Conservation (phyloP, 2,797 vertebrate genomes). For the Chaetodon trifasciatus region DNA sequence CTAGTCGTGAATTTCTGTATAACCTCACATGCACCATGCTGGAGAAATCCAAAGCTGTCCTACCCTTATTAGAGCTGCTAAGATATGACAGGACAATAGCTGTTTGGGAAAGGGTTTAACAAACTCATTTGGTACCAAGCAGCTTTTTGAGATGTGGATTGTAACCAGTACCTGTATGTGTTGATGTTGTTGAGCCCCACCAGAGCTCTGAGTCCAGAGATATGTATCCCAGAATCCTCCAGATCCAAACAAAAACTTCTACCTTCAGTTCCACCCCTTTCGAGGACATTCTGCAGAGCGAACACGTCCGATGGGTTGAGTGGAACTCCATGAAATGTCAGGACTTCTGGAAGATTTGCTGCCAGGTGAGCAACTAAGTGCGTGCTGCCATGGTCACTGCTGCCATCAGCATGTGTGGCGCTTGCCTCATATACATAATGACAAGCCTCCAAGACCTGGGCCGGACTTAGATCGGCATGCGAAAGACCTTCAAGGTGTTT, state of each 20-base stretch:
- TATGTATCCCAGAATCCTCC: constrained; percentile 85
- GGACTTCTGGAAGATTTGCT: constrained; percentile 79
- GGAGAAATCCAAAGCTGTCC: neutral
- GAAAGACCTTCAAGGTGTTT: constrained; percentile 85
- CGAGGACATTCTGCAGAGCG: constrained; percentile 83
- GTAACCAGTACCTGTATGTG: constrained; percentile 87
- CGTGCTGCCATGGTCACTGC: constrained; percentile 47
- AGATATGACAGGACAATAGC: neutral
- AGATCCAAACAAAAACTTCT: constrained; percentile 88
- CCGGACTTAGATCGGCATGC: constrained; percentile 73
- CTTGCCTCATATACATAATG: constrained; percentile 88
- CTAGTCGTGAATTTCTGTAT: neutral
- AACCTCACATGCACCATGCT: neutral
- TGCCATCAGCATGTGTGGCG: constrained; percentile 32
- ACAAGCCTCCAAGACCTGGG: constrained; percentile 88
- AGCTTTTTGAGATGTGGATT: neutral
- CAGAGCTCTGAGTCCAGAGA: constrained; percentile 86
- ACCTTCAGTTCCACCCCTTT: constrained; percentile 69
- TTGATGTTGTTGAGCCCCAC: constrained; percentile 85
- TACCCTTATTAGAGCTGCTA: neutral
- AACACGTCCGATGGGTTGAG: constrained; percentile 87
- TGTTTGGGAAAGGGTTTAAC: neutral
- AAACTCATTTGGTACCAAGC: neutral
- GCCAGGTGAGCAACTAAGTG: constrained; percentile 75
- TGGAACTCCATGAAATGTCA: constrained; percentile 87